These are phyloP conservation scores for Salvator merianae DNA, from an alignment of 2,113 vertebrate genomes.

Conservation along the genomic window DNA sequence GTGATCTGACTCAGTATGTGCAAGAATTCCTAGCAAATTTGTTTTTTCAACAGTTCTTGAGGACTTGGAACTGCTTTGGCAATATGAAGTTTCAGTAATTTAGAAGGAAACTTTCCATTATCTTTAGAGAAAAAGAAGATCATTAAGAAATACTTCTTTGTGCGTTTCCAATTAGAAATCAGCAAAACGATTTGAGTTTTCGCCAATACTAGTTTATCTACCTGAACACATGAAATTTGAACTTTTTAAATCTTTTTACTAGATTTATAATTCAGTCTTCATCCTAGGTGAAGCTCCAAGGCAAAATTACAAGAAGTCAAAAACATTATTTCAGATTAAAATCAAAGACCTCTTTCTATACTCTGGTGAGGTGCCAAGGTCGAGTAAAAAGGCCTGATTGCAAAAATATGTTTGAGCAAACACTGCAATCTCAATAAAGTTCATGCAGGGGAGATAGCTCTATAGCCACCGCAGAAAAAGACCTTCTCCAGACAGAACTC, in stretches of 20 bases:
- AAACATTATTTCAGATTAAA: no score
- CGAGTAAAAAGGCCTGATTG: no score
- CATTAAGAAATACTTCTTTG: not conserved
- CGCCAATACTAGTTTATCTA: not conserved
- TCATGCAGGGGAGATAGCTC: no score
- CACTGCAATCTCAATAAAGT: no score
- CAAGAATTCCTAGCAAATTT: constrained; percentile 51
- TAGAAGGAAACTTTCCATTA: not conserved
- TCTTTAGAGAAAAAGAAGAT: not conserved
- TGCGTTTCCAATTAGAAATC: not conserved
- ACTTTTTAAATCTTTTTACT: not conserved
- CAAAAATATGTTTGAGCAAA: no score
- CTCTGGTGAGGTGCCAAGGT: no score
- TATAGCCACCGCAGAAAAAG: no score
- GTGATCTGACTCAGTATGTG: constrained; percentile 54
- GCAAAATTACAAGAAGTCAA: no score
- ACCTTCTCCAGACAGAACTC: no score
- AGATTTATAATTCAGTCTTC: no score
- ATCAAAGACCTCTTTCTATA: no score
- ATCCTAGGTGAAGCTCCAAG: no score
- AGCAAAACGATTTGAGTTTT: not conserved
- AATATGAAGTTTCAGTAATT: not conserved
- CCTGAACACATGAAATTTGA: not conserved
- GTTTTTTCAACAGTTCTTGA: constrained; percentile 15
- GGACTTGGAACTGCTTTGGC: constrained; percentile 1